Conservation (phyloP, 2,797 vertebrate genomes). For the Masticophis lateralis region DNA sequence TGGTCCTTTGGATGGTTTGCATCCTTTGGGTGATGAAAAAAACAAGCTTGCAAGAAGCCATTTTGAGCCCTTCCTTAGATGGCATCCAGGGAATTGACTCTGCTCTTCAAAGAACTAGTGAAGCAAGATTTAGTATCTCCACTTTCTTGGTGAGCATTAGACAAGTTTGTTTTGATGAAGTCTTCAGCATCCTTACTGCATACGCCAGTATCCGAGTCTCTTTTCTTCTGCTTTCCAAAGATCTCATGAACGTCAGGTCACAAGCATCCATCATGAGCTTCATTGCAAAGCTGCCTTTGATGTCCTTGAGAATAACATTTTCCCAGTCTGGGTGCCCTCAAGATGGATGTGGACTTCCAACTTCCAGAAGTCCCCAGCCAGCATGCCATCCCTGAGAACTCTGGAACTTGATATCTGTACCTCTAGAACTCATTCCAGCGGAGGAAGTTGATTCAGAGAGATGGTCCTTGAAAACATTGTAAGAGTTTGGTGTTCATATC, state of each 20-base stretch:
- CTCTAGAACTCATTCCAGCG: neutral
- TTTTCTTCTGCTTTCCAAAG: rapidly evolving
- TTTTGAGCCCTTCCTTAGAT: neutral
- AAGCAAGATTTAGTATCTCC: neutral
- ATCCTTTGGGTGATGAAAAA: neutral
- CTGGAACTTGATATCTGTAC: neutral
- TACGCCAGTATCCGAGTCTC: too few relatives aligned
- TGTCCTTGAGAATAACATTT: neutral
- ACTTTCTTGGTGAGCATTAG: neutral
- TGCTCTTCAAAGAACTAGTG: neutral
- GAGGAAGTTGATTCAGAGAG: neutral
- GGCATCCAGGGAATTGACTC: too few relatives aligned
- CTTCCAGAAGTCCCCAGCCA: neutral
- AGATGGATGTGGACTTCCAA: neutral
- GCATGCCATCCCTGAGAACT: neutral
- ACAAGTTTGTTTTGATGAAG: too few relatives aligned
- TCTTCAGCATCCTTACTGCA: neutral
- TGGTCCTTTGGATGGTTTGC: neutral
- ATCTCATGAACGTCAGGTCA: rapidly evolving
- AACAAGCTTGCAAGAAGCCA: neutral
- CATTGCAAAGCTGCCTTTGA: slow-evolving; percentile 19
- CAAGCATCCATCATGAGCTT: rapidly evolving
- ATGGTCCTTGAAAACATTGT: neutral
- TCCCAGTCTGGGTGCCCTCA: neutral
- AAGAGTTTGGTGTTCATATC: neutral